A percentile compares a stretch with the other conserved stretches of the same genome.
Conservation (phyloP, 2,797 vertebrate genomes). For the Ciconia nigra region DNA sequence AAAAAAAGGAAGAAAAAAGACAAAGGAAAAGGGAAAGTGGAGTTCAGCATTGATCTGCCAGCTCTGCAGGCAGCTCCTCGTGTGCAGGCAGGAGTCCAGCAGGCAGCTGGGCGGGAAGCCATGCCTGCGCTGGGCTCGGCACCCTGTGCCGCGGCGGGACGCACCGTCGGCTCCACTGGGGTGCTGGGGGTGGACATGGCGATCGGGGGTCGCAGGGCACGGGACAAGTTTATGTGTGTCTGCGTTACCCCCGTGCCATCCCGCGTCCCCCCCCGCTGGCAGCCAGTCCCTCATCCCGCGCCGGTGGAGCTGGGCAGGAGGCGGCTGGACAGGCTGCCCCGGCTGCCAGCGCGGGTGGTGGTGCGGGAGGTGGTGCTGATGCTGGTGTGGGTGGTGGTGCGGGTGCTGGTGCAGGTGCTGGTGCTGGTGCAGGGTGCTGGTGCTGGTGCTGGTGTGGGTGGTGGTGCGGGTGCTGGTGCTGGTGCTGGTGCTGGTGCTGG, state of each 20-base stretch:
- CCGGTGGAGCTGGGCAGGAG: fast-evolving
- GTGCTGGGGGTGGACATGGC: fast-evolving
- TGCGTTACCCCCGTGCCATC: fast-evolving
- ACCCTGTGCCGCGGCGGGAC: fast-evolving
- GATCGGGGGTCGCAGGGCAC: fast-evolving
- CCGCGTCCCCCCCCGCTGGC: fast-evolving
- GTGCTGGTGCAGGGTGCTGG: neutral
- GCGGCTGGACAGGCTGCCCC: neutral
- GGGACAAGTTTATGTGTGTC: neutral
- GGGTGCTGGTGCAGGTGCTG: neutral
- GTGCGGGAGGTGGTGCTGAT: too few species aligned
- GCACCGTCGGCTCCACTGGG: fast-evolving
- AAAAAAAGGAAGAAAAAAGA: neutral
- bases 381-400: neutral
- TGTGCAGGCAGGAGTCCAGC: neutral
- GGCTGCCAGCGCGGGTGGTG: neutral
- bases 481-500: neutral
- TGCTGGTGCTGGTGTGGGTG: too few species aligned
- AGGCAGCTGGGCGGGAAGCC: neutral
- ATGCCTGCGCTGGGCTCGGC: neutral
- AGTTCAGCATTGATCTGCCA: neutral
- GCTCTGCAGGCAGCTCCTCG: too few species aligned
- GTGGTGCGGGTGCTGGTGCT: too few species aligned
- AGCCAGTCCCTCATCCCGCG: fast-evolving
- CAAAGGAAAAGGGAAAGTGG: neutral